Base-by-base conservation (phyloP, 2,797 vertebrate genomes). In the Halcyon badia region DNA sequence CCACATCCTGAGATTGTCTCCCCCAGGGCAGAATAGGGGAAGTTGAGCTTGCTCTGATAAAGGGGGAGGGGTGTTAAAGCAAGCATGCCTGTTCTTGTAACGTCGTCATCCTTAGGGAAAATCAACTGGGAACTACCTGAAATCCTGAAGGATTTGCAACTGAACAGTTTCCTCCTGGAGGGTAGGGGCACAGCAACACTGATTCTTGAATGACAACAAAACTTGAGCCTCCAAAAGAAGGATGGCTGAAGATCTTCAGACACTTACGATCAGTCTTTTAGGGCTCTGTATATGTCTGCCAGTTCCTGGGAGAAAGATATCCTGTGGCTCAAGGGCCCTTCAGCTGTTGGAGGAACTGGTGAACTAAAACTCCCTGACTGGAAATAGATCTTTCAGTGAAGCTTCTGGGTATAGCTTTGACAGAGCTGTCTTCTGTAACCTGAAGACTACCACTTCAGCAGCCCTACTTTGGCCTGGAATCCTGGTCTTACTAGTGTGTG, bases 1-100 rank as follows among this genome's bases (percentile, higher is more conserved):
- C 94, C 94, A 97, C 95, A 95, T 97, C 91, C 96, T 97, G 94
- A 97, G 95, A 96, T 96, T 97, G 83, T 95, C 95, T 97, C 91
- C 95, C 89, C 91, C 94, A 88, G 91, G 97, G 95, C 95, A 95
- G 89, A 95, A 96, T 86, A 97, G 93, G 94, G 95, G 97, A 97
- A 96, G 96, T 92, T 93, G 78, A 89, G 66, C 88, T 93, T 62
- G 87, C 48, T 83, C 35, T 87, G 91, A 91, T 96, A 91, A 91
- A 94, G 91, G 96, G 94, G 94, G 97, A 96, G 39, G 95, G 90
- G 88, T 96, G 80, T 93, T 97, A 93, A 95, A 97, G 91, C 25
- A 89, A 84, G 85, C 91, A 54, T 93, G 83, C 52, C 60, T 68
- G 17, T 89, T 85, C 90, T 83, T 90, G 57, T 80, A 62, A n/a